phyloP scores from a whole-genome alignment of 2,888 invertebrate species.

The Dicranocentrus wangi region DNA sequence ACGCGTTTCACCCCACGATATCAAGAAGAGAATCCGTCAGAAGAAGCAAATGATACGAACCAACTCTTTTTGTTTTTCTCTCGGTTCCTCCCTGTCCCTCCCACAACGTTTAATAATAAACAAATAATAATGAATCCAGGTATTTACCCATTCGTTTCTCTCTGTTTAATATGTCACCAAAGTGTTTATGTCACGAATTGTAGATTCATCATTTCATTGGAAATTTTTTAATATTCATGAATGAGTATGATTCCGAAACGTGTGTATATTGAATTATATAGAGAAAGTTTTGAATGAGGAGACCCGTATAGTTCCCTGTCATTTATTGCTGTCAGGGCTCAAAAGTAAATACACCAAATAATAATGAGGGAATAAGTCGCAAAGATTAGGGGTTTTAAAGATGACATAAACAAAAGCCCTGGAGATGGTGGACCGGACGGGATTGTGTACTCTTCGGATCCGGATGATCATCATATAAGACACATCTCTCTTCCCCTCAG shows the following conservation, averaged over 20 bases:
- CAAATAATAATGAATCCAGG: neutral
- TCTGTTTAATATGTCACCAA: conserved; percentile 20
- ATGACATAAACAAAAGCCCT: conserved; percentile 30
- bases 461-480: conserved; percentile 33
- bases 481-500: conserved; percentile 4
- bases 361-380: conserved; percentile 41
- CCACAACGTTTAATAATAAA: neutral
- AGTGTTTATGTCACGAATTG: conserved; percentile 34
- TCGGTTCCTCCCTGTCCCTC: neutral
- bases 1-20: neutral
- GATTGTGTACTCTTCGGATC: neutral
- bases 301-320: neutral
- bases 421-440: neutral
- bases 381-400: conserved; percentile 42
- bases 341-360: conserved; percentile 33
- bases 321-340: neutral
- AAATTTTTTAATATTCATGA: no score
- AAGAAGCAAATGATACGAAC: neutral
- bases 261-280: no score
- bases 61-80: neutral
- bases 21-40: neutral
- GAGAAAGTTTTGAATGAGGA: no score
- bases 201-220: neutral
- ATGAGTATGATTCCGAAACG: no score
- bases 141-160: conserved; percentile 14